A percentile compares a stretch with the other conserved stretches of the same genome.
phyloP scores from a whole-genome alignment of 2,113 vertebrate genomes.

The Pluvianellus socialis region DNA sequence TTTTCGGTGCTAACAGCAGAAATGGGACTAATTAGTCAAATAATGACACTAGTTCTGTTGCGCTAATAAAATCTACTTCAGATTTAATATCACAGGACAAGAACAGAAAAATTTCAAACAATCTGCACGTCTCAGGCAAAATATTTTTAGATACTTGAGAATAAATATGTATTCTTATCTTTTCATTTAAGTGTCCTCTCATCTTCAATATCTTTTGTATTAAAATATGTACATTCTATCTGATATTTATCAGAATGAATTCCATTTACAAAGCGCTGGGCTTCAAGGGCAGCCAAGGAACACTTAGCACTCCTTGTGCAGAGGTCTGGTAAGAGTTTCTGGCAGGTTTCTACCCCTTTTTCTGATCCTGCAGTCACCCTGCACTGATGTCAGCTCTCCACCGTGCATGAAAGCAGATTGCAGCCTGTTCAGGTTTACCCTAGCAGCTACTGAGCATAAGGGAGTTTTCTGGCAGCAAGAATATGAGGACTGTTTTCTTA shows the following conservation, averaged over 20 bases:
- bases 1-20: constrained; percentile 41
- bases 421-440: background rate
- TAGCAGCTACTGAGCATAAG: background rate
- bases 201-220: background rate
- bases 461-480: background rate
- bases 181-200: background rate
- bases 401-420: accelerated
- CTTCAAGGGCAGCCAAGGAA: background rate
- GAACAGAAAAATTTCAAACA: background rate
- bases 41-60: constrained; percentile 9
- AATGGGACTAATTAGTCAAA: constrained; percentile 44
- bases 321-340: background rate
- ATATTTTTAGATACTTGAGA: background rate
- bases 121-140: background rate
- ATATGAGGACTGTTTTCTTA: background rate
- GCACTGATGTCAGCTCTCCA: background rate
- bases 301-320: background rate
- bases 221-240: background rate
- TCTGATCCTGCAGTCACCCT: background rate
- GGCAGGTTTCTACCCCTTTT: background rate
- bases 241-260: background rate
- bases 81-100: background rate
- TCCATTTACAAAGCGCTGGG: background rate
- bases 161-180: background rate
- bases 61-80: constrained; percentile 2